Base-by-base conservation (phyloP, 2,888 invertebrate species). In the Meiosimyza platycephala region DNA sequence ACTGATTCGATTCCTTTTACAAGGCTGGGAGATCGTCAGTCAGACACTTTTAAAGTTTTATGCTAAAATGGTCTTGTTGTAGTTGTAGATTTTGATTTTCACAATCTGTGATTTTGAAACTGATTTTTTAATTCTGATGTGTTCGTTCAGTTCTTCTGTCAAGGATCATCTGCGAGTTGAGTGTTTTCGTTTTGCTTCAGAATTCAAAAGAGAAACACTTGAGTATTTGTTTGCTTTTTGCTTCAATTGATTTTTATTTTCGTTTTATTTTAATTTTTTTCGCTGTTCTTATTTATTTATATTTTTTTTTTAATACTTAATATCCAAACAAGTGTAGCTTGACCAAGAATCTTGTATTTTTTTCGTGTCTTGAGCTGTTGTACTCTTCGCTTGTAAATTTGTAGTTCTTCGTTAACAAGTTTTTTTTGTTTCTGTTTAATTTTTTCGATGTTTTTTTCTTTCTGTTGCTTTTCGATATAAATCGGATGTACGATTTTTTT, bases 151-250 rank as follows among this genome's bases (percentile, higher is more conserved):
- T 57, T 51, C 47, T 73, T 76, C 75, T 77, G 79, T 81, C 76
- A 82, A 83, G 83, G 82, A 82, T 82, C 80, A 76, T 81, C 77
- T 77, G 79, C 76, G 75, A 78, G 76, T 75, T 69, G 75, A 82
- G 83, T 83, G 83, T 78, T 83, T 80, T 82, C 79, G 40, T 54
- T 18, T 59, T 54, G 70, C 70, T 70, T 54, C 63, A 70, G 54
- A 33, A 52, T 54, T 54, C 70, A 59, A 54, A 16, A 69, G 50
- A 69, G 59, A 18, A 62, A 63, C 54, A 63, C 63, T 70, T 22
- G 62, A 63, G 47, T 64, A 64, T 64, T 48, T 69, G 50, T 70
- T 54, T 63, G 63, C 63, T 52, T 63, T 54, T 18, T 15, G 62
- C 54, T 63, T 54, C 22, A 63, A 63, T 54, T 54, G 22, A 40